Percentiles rank a stretch among this genome's conserved stretches.
Conservation (phyloP, 2,888 invertebrate species). For the Meloe dianella region DNA sequence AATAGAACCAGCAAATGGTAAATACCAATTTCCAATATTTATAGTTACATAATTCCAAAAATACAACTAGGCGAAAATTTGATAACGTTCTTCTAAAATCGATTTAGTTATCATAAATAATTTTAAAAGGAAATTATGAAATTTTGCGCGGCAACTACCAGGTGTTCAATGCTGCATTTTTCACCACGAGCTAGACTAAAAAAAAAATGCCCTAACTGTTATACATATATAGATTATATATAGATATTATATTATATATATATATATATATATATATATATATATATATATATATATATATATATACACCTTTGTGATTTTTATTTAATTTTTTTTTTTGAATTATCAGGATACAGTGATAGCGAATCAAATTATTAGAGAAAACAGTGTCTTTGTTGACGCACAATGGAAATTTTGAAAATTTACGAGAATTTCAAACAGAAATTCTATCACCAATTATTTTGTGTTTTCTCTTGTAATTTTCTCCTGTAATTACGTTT, state of each 20-base stretch:
- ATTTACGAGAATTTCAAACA: not conserved
- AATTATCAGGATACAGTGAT: constrained; percentile 27
- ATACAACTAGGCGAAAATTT: constrained; percentile 35
- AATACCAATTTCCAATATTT: constrained; percentile 45
- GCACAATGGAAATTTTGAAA: too few relatives aligned
- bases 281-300: constrained; percentile 30
- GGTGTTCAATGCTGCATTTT: constrained; percentile 44
- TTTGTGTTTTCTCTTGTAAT: too few relatives aligned
- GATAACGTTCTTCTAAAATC: constrained; percentile 16
- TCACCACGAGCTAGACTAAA: constrained; percentile 43
- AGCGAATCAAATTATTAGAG: constrained; percentile 25
- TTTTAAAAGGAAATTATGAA: not conserved
- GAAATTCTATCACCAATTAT: constrained; percentile 24
- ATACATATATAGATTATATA: constrained; percentile 32
- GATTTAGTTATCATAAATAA: not conserved
- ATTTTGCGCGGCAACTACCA: constrained; percentile 33
- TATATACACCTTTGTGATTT: constrained; percentile 16
- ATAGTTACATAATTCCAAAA: constrained; percentile 43
- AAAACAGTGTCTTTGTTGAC: too few relatives aligned
- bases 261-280: constrained; percentile 30
- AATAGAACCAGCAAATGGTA: constrained; percentile 37
- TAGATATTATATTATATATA: too few relatives aligned
- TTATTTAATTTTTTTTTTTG: not conserved
- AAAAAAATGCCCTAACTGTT: constrained; percentile 44
- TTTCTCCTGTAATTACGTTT: constrained; percentile 24